These are phyloP conservation scores for Lamprotornis superbus DNA, from an alignment of 2,113 vertebrate genomes.

Conservation along the genomic window DNA sequence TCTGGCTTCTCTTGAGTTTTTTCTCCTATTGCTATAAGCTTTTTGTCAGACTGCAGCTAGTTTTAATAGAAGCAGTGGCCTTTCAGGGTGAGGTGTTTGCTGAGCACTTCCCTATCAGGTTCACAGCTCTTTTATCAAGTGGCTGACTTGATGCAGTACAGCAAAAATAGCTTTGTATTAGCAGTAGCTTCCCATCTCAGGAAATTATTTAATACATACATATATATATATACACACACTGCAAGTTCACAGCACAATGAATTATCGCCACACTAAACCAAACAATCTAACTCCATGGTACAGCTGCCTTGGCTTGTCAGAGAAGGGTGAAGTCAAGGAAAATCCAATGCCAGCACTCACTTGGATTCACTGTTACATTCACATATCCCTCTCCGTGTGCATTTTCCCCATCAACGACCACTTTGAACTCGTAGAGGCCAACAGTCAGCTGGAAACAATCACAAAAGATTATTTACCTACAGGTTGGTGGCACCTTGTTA, in stretches of 20 bases:
- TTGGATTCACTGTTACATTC: constrained; percentile 95
- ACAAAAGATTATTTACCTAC: neutral
- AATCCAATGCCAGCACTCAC: constrained; percentile 64
- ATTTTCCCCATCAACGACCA: constrained; percentile 82
- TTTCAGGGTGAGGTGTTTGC: neutral
- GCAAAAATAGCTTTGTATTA: neutral
- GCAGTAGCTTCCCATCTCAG: neutral
- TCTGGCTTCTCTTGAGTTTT: neutral
- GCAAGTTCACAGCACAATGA: neutral
- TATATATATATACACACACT: rapidly evolving
- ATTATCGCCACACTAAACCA: neutral
- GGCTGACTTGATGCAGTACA: neutral
- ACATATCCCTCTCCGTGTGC: constrained; percentile 89
- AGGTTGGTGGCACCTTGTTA: neutral
- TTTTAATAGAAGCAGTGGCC: neutral
- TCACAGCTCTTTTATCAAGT: neutral
- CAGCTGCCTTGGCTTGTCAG: neutral
- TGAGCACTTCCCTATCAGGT: neutral
- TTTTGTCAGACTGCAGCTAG: neutral
- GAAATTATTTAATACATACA: neutral
- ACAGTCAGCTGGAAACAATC: constrained; percentile 84
- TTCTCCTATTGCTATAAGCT: neutral
- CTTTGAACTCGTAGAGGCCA: constrained; percentile 93
- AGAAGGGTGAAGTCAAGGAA: neutral
- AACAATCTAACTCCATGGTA: neutral